Conservation (phyloP, 2,797 vertebrate genomes). For the Amniataba percoides region DNA sequence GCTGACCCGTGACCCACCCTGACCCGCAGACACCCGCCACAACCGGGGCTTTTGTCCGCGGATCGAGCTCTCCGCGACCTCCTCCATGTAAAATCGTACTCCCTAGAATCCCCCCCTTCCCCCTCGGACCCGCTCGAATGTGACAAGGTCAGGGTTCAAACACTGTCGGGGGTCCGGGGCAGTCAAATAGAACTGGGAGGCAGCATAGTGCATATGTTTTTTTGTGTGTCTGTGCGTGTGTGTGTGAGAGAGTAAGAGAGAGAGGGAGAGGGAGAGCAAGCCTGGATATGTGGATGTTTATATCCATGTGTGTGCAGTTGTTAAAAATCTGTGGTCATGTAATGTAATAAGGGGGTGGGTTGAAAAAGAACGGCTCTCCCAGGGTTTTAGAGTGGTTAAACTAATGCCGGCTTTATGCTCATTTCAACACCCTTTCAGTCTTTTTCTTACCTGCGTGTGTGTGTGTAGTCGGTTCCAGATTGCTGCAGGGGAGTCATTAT, state of each 20-base stretch:
- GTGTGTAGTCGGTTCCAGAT: conserved; percentile 19
- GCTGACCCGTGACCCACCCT: conserved; percentile 74
- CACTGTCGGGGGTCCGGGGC: conserved; percentile 75
- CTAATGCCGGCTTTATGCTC: conserved; percentile 82
- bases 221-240: conserved; percentile 16
- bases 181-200: conserved; percentile 72
- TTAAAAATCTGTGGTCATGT: conserved; percentile 78
- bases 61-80: conserved; percentile 76
- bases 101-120: conserved; percentile 51
- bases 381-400: conserved; percentile 81
- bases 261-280: background rate
- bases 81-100: conserved; percentile 79
- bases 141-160: conserved; percentile 86
- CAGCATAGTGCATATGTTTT: conserved; percentile 50
- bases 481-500: conserved; percentile 36
- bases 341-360: conserved; percentile 79
- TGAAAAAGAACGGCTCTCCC: conserved; percentile 74
- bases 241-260: too few relatives aligned
- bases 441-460: conserved; percentile 41
- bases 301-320: conserved; percentile 55
- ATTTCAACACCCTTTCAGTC: conserved; percentile 70
- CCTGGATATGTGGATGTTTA: conserved; percentile 45
- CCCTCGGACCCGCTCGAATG: conserved; percentile 72
- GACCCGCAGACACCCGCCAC: conserved; percentile 79
- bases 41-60: conserved; percentile 80